Percentiles rank a stretch among this genome's conserved stretches.
phyloP scores from a whole-genome alignment of 2,113 vertebrate genomes.

The Myiagra hebetior region DNA sequence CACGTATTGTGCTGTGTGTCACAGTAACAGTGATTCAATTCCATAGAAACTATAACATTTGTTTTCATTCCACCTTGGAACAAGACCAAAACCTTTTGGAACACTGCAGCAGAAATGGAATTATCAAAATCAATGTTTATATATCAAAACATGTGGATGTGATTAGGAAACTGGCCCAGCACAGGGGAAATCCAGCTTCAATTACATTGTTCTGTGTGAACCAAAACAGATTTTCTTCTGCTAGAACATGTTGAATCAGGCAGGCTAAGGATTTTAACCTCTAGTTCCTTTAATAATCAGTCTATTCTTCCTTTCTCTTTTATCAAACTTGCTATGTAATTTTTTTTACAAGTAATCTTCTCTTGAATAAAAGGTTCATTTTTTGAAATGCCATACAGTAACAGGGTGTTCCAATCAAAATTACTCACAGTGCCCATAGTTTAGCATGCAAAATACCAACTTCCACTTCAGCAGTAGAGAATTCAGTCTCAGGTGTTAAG shows the following conservation, averaged over 20 bases:
- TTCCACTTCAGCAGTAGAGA: background rate
- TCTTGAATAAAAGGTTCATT: background rate
- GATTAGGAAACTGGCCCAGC: background rate
- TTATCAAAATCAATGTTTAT: conserved; percentile 12
- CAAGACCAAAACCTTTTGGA: background rate
- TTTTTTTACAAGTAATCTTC: background rate
- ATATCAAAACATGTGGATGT: background rate
- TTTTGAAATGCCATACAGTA: background rate
- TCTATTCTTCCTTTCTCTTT: background rate
- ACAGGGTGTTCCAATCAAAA: background rate
- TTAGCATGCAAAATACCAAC: background rate
- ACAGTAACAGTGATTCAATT: background rate
- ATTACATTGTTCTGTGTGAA: background rate
- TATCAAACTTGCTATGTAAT: background rate
- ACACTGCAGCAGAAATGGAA: background rate
- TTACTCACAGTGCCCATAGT: background rate
- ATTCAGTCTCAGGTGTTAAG: background rate
- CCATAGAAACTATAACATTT: background rate
- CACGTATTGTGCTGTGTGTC: background rate
- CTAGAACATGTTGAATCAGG: background rate
- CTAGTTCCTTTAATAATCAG: background rate
- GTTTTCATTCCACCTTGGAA: background rate
- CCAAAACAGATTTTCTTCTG: background rate
- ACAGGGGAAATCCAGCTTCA: background rate
- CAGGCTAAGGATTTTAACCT: background rate